Evolutionary conservation across 2,888 invertebrate species (phyloP).

Genomic region (Sipha maydis): DNA sequence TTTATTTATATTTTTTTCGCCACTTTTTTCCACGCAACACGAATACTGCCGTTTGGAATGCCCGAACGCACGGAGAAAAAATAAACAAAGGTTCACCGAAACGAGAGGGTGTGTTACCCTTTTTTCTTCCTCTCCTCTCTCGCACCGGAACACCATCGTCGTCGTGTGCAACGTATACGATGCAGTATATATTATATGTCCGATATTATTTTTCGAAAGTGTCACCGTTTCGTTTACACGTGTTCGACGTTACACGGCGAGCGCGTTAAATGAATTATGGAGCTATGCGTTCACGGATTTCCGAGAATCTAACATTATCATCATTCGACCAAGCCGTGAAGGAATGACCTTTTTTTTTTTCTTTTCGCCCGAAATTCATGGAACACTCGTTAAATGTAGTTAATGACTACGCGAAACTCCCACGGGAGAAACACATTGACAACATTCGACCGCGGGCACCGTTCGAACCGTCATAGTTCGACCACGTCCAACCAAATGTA

Average conservation of each 20-base stretch:
- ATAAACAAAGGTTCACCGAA: not conserved
- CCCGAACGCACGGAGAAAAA: not conserved
- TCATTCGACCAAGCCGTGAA: not conserved
- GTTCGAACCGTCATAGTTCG: too few species aligned
- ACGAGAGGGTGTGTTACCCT: not conserved
- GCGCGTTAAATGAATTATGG: not conserved
- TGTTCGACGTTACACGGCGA: not conserved
- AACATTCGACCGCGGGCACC: too few species aligned
- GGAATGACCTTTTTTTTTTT: not conserved
- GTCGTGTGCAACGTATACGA: not conserved
- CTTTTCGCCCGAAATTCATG: not conserved
- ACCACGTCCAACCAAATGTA: too few species aligned
- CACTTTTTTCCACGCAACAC: not conserved
- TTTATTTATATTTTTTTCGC: slow-evolving; percentile 6
- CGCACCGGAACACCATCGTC: not conserved
- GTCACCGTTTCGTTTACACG: not conserved
- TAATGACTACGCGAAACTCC: not conserved
- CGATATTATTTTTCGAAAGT: not conserved
- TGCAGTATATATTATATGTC: too few species aligned
- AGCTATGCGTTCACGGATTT: not conserved
- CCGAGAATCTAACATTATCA: not conserved
- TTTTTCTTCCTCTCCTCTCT: not conserved
- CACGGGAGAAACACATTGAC: not conserved
- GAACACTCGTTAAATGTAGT: not conserved
- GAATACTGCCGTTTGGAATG: not conserved